Conservation (phyloP, 2,797 vertebrate species). For the Rhinogobio ventralis region DNA sequence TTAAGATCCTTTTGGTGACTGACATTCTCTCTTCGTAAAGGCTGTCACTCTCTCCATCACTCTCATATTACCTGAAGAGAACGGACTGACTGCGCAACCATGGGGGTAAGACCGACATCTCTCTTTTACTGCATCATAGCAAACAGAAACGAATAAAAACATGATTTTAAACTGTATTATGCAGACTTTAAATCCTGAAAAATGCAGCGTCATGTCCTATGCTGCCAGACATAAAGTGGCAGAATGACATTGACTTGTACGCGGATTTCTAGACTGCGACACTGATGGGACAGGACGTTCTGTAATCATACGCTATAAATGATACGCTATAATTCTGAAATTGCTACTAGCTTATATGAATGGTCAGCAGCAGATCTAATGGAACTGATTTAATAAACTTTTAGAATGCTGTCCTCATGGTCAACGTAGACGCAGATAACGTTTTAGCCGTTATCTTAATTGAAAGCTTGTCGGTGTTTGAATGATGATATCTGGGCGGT, state of each 20-base stretch:
- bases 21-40: conserved; percentile 21
- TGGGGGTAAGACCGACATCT: conserved; percentile 81
- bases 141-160: background rate
- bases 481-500: conserved; percentile 50
- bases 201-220: conserved; percentile 58
- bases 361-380: too few relatives aligned
- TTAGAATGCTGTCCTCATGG: background rate
- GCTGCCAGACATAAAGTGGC: conserved; percentile 31
- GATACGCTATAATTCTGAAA: background rate
- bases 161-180: background rate
- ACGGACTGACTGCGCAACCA: conserved; percentile 80
- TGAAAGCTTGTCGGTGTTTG: background rate
- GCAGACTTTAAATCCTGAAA: background rate
- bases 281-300: conserved; percentile 58
- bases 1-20: conserved; percentile 1
- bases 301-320: background rate
- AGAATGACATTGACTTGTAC: conserved; percentile 79
- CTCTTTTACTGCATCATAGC: conserved; percentile 59
- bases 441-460: background rate
- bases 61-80: conserved; percentile 75
- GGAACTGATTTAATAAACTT: background rate
- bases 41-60: conserved; percentile 63
- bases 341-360: background rate
- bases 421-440: background rate
- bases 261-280: conserved; percentile 77